Conservation (phyloP, 37 sponge, comb jelly and placozoan genomes). For the Ianthella basta region DNA sequence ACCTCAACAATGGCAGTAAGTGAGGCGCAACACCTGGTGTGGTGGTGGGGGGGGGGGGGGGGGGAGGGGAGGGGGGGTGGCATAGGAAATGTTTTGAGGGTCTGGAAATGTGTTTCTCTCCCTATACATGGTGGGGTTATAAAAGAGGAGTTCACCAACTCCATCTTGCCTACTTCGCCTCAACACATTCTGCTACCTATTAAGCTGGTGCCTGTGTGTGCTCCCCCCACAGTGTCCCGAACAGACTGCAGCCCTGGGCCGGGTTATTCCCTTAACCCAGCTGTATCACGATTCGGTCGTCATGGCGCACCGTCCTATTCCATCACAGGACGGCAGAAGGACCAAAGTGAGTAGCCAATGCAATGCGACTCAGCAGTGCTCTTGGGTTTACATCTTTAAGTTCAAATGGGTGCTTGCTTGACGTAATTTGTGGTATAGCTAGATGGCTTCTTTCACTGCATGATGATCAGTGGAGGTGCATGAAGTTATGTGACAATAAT, state of each 20-base stretch:
- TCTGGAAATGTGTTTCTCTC: neutral
- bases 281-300: constrained; percentile 75
- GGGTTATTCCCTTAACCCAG: constrained; percentile 81
- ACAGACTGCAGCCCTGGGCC: constrained; percentile 96
- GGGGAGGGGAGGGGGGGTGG: neutral
- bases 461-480: too few species aligned
- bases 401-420: too few species aligned
- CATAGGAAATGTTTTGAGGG: neutral
- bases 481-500: too few species aligned
- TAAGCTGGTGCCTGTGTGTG: too few species aligned
- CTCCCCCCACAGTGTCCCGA: constrained; percentile 72
- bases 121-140: too few species aligned
- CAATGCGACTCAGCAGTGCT: too few species aligned
- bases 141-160: too few species aligned
- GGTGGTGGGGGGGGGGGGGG: neutral
- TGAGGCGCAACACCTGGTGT: neutral
- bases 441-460: too few species aligned
- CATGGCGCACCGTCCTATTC: constrained; percentile 94
- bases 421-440: too few species aligned
- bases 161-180: too few species aligned
- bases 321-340: constrained; percentile 91
- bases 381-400: too few species aligned
- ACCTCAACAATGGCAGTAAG: constrained; percentile 82
- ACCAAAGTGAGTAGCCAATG: constrained; percentile 74
- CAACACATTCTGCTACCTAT: too few species aligned